Conservation (phyloP, 2,888 invertebrate genomes). For the Eupithecia pulchellata region DNA sequence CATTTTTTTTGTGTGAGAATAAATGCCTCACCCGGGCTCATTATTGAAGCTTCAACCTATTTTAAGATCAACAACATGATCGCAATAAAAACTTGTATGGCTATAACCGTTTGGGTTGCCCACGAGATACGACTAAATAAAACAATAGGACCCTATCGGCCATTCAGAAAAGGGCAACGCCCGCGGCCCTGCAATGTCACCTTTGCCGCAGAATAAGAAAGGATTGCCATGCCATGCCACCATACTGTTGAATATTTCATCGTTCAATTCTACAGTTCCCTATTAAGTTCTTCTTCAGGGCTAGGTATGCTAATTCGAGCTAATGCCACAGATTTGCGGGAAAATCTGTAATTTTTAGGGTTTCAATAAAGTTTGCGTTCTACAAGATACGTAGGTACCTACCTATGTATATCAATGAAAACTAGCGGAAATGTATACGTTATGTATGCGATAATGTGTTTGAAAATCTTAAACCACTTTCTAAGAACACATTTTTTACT, state of each 20-base stretch:
- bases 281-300: neutral
- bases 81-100: neutral
- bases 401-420: too few species aligned
- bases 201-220: slow-evolving; percentile 63
- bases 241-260: too few species aligned
- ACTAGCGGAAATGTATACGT: too few species aligned
- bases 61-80: too few species aligned
- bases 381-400: too few species aligned
- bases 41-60: too few species aligned
- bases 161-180: slow-evolving; percentile 60
- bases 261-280: neutral
- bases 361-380: neutral
- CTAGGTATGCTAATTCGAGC: neutral
- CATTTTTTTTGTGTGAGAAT: too few species aligned
- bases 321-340: neutral
- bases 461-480: too few species aligned
- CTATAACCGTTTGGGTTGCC: neutral
- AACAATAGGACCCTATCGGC: slow-evolving; percentile 14
- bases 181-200: slow-evolving; percentile 79
- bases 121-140: neutral
- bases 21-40: too few species aligned
- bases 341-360: neutral
- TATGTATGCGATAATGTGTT: too few species aligned
- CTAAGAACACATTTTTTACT: too few species aligned
- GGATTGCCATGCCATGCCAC: too few species aligned